Percentiles rank a stretch among this genome's conserved stretches.
Conservation (phyloP, 1,140 invertebrate species). For the Rhynchophorus ferrugineus region DNA sequence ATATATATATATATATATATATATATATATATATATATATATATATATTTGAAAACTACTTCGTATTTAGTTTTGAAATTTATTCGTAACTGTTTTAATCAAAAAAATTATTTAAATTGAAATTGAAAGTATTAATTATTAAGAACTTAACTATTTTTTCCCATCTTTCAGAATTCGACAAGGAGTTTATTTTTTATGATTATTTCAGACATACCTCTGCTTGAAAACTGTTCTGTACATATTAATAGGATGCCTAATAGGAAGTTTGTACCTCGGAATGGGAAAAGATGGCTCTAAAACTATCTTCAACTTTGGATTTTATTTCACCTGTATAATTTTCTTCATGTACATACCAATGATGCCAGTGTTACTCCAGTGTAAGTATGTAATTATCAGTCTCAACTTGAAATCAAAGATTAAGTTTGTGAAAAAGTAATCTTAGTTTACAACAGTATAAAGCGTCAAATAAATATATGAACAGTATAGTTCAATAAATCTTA, state of each 20-base stretch:
- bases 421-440: too few species aligned
- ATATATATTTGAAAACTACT: too few species aligned
- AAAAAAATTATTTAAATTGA: too few species aligned
- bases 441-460: too few species aligned
- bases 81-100: not conserved
- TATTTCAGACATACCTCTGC: conserved; percentile 62
- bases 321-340: conserved; percentile 65
- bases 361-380: conserved; percentile 69
- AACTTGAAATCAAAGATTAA: conserved; percentile 10
- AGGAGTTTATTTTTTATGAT: too few species aligned
- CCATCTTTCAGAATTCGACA: too few species aligned
- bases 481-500: too few species aligned
- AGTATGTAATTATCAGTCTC: conserved; percentile 26
- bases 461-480: too few species aligned
- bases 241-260: conserved; percentile 63
- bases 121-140: too few species aligned
- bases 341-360: conserved; percentile 75
- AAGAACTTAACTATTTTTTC: too few species aligned
- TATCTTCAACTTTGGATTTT: conserved; percentile 75
- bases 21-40: too few species aligned
- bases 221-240: conserved; percentile 59
- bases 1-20: too few species aligned
- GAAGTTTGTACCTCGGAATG: conserved; percentile 58
- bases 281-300: conserved; percentile 72
- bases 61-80: conserved; percentile 2